Conservation (phyloP, 2,113 vertebrate genomes). For the Saguinus imperator region DNA sequence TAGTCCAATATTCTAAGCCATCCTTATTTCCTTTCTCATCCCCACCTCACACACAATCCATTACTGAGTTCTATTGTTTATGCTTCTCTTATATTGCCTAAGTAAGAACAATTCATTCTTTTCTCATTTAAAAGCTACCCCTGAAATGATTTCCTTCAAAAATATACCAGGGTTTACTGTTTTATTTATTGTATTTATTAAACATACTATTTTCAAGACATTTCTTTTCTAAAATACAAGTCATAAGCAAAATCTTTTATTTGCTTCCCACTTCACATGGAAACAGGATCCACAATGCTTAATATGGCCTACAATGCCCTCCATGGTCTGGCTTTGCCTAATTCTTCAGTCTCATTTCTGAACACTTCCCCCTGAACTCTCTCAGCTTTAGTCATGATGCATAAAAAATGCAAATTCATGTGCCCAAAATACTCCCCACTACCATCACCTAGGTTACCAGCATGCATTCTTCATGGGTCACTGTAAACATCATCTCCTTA, state of each 20-base stretch:
- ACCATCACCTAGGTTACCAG: no score
- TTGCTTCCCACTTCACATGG: background rate
- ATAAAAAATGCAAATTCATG: background rate
- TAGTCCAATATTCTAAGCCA: background rate
- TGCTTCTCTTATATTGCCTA: background rate
- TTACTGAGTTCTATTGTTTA: background rate
- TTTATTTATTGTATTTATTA: background rate
- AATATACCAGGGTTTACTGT: background rate
- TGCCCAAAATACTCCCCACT: background rate
- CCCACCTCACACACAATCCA: background rate
- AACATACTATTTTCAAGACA: background rate
- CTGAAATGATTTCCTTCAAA: background rate
- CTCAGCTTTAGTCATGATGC: background rate
- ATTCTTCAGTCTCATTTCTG: background rate
- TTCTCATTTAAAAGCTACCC: background rate
- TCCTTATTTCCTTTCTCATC: no score
- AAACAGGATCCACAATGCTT: background rate
- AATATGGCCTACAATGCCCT: background rate
- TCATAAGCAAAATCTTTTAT: background rate
- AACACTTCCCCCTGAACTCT: background rate
- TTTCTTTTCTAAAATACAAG: background rate
- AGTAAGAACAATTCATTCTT: background rate
- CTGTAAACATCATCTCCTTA: background rate
- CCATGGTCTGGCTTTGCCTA: rapidly evolving
- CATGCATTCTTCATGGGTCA: background rate